Evolutionary conservation across 1,140 invertebrate species (phyloP).

Genomic region (Microplitis demolitor): DNA sequence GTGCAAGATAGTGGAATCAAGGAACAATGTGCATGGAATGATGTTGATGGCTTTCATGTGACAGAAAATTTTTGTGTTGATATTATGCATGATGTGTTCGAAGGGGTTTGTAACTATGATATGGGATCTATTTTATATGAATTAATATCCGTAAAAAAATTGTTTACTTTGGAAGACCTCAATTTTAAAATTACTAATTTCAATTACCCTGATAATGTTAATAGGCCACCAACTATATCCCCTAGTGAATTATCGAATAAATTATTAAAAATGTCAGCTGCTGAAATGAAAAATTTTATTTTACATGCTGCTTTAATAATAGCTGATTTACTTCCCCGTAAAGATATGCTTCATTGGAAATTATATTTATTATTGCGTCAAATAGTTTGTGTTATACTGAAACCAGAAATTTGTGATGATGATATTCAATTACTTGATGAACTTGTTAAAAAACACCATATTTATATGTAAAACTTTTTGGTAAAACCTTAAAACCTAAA

Average conservation of each 20-base stretch:
- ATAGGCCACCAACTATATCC: conserved; percentile 22
- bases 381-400: conserved; percentile 26
- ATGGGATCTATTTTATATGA: conserved; percentile 33
- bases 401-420: conserved; percentile 7
- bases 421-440: conserved; percentile 16
- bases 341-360: conserved; percentile 20
- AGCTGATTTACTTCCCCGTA: conserved; percentile 20
- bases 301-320: conserved; percentile 23
- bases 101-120: conserved; percentile 34
- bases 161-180: conserved; percentile 17
- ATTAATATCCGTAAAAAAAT: conserved; percentile 9
- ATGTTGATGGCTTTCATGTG: conserved; percentile 36
- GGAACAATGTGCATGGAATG: conserved; percentile 33
- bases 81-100: conserved; percentile 39
- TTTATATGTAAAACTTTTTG: not conserved
- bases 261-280: conserved; percentile 24
- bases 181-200: conserved; percentile 29
- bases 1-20: conserved; percentile 26
- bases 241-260: conserved; percentile 9
- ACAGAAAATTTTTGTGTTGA: conserved; percentile 32
- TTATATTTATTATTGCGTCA: conserved; percentile 21
- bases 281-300: conserved; percentile 28
- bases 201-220: conserved; percentile 21
- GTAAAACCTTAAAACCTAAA: conserved; percentile 11
- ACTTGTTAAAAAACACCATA: conserved; percentile 19